Percentiles rank a stretch among this genome's conserved stretches.
Evolutionary conservation across 2,888 invertebrate genomes (phyloP).

Genomic region (Agrotis segetum): DNA sequence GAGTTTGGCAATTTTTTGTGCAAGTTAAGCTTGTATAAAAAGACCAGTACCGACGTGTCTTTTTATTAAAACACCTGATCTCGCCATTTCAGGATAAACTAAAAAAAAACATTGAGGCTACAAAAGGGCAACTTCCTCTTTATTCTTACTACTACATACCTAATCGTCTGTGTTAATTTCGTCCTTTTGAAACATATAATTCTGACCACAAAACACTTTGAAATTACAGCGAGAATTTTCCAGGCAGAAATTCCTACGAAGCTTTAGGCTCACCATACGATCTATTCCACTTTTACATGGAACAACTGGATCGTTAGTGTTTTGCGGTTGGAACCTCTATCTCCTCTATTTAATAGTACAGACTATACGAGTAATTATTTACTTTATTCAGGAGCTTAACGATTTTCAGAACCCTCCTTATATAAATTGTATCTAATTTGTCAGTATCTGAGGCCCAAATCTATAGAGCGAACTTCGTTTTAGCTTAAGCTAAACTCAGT

Average conservation of each 20-base stretch:
- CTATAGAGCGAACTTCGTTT: too few relatives aligned
- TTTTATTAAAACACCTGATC: too few relatives aligned
- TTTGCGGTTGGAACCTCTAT: slow-evolving; percentile 32
- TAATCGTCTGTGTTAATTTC: background rate
- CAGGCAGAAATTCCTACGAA: slow-evolving; percentile 24
- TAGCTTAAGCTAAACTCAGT: too few relatives aligned
- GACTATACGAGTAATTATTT: slow-evolving; percentile 20
- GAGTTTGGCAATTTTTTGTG: too few relatives aligned
- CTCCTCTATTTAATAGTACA: background rate
- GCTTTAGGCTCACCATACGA: slow-evolving; percentile 9
- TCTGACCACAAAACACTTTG: slow-evolving; percentile 11
- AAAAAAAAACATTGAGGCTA: background rate
- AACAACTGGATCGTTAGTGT: slow-evolving; percentile 37
- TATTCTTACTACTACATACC: background rate
- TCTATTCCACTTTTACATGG: slow-evolving; percentile 41
- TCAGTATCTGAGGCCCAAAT: background rate
- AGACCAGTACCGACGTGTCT: too few relatives aligned
- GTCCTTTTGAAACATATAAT: slow-evolving; percentile 1
- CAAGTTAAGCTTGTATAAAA: too few relatives aligned
- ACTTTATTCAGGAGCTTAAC: slow-evolving; percentile 3
- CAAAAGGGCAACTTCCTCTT: background rate
- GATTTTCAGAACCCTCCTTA: background rate
- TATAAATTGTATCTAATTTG: background rate
- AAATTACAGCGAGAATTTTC: slow-evolving; percentile 25
- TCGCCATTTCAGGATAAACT: background rate